Evolutionary conservation across 2,113 vertebrate genomes (phyloP).

Genomic region (Peromyscus leucopus): DNA sequence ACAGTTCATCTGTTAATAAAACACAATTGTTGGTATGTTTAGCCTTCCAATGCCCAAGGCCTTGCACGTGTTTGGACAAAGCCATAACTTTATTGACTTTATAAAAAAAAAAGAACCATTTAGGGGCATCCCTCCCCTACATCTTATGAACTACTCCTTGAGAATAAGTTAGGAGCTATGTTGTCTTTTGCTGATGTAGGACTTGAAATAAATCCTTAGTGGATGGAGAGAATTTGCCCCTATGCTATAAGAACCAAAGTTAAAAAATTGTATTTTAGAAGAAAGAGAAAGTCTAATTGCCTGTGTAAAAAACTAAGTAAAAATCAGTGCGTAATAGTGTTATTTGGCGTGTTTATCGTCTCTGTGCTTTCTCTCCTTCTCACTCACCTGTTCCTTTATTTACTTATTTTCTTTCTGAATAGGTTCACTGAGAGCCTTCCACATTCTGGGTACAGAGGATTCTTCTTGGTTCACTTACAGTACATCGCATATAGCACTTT

Average conservation of each 20-base stretch:
- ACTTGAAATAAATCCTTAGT: slow-evolving; percentile 74
- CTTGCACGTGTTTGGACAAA: slow-evolving; percentile 22
- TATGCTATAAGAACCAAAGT: slow-evolving; percentile 40
- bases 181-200: slow-evolving; percentile 74
- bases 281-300: neutral
- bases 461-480: neutral
- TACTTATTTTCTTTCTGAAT: neutral
- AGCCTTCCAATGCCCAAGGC: neutral
- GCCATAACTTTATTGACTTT: slow-evolving; percentile 62
- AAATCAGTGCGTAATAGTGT: neutral
- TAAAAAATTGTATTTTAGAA: neutral
- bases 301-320: neutral
- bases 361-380: neutral
- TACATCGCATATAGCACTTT: neutral
- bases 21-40: slow-evolving; percentile 25
- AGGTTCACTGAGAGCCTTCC: neutral
- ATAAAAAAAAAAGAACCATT: slow-evolving; percentile 14
- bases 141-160: slow-evolving; percentile 63
- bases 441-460: neutral
- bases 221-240: slow-evolving; percentile 51
- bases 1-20: slow-evolving; percentile 43
- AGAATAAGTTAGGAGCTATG: slow-evolving; percentile 53
- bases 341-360: neutral
- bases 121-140: neutral
- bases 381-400: neutral